Conservation (phyloP, 2,797 vertebrate genomes). For the Gila robusta region DNA sequence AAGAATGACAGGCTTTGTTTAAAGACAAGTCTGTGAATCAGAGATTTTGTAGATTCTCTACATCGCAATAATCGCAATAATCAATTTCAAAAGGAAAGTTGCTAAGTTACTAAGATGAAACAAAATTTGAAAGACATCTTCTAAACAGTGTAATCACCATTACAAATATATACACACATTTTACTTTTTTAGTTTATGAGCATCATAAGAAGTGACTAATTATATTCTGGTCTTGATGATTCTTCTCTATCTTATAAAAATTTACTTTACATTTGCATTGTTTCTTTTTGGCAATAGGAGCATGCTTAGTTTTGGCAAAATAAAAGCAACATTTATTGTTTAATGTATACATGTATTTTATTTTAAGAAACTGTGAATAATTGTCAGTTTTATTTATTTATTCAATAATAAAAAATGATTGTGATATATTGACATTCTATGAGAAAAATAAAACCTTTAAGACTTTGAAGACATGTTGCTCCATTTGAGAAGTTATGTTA, state of each 20-base stretch:
- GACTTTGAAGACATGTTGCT: background rate
- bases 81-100: conserved; percentile 11
- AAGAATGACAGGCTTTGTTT: conserved; percentile 19
- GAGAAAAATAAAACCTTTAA: no score
- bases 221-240: background rate
- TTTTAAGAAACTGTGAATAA: background rate
- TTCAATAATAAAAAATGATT: background rate
- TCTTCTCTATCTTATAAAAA: background rate
- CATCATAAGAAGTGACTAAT: background rate
- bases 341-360: background rate
- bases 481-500: background rate
- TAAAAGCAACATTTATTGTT: background rate
- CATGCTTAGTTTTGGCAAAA: background rate
- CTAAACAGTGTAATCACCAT: background rate
- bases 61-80: background rate
- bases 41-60: background rate
- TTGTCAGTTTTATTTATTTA: background rate
- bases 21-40: background rate
- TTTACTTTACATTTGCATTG: background rate
- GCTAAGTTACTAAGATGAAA: conserved; percentile 17
- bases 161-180: background rate
- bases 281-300: background rate
- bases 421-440: background rate
- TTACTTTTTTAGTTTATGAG: no score
- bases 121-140: background rate